These are phyloP conservation scores for Macaria notata DNA, from an alignment of 2,888 invertebrate species.

Conservation along the genomic window DNA sequence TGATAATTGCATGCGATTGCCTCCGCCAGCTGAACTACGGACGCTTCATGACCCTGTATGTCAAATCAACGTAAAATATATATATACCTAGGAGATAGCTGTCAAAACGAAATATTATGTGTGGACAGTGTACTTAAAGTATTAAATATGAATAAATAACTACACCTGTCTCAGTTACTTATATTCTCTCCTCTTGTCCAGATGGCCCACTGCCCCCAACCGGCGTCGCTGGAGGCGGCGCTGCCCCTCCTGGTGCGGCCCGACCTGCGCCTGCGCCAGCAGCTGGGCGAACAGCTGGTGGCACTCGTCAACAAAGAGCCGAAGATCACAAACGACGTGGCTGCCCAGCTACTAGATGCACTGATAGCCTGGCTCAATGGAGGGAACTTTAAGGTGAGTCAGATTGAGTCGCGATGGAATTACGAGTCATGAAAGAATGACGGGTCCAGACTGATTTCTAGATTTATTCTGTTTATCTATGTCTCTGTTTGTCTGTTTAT, in stretches of 20 bases:
- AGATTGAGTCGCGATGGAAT: too few species aligned
- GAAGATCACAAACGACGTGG: slow-evolving; percentile 91
- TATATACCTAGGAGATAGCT: too few species aligned
- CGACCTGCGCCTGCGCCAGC: slow-evolving; percentile 92
- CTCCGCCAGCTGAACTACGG: too few species aligned
- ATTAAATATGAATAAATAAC: not conserved
- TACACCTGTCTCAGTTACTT: not conserved
- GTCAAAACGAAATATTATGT: too few species aligned
- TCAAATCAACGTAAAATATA: too few species aligned
- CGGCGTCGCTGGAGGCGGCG: slow-evolving; percentile 90
- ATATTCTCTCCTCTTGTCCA: slow-evolving; percentile 27
- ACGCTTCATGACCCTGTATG: too few species aligned
- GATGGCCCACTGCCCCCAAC: slow-evolving; percentile 87
- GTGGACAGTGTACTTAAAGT: too few species aligned
- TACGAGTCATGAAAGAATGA: too few species aligned
- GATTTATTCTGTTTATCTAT: too few species aligned
- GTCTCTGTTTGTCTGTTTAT: too few species aligned
- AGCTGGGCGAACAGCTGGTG: slow-evolving; percentile 90
- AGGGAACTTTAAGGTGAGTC: slow-evolving; percentile 86
- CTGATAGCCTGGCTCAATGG: slow-evolving; percentile 94
- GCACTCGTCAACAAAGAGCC: slow-evolving; percentile 89
- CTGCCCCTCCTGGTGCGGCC: slow-evolving; percentile 90
- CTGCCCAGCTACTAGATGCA: slow-evolving; percentile 92
- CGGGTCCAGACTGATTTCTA: too few species aligned
- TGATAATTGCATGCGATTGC: too few species aligned